Evolutionary conservation across 2,888 invertebrate genomes (phyloP), one percentile per base, ranked within the genome.

Genomic region (Calephelis perditalis): DNA sequence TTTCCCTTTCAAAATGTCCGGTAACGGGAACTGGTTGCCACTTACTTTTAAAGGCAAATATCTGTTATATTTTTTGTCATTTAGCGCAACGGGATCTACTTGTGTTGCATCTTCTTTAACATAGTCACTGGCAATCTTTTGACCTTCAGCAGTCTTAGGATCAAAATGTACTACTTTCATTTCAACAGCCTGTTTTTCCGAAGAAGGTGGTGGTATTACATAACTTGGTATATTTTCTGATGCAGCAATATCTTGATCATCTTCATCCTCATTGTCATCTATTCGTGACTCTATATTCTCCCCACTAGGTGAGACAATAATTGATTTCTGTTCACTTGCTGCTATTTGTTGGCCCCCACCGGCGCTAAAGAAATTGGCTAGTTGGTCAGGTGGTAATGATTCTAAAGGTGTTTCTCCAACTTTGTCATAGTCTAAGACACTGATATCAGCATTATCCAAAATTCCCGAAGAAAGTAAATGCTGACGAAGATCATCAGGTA

Each of bases 161-260:
- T 96, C 93, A 72, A 95, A 96, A 71, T 94, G 94, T 8, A 96
- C 96, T 57, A 96, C 96, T 90, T 96, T 96, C 92, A 96, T 95
- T 84, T 96, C 95, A 54, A 96, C 94, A 61, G 93, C 92, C 76
- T 94, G 93, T 57, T 82, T 81, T 62, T 76, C 71, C 56, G 77
- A 63, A 3, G 80, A 71, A 10, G 87, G 81, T 55, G 83, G 78
- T 57, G 83, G 78, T 57, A 73, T 71, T n/a, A 82, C 81, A 58
- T 82, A 84, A 57, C 75, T 82, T 7, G 85, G 76, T 6, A 87
- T 71, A 65, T 90, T 86, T 81, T 92, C 92, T 44, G 92, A 92
- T 55, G 91, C 92, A 35, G 92, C 92, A 52, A 92, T 84, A 69
- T 92, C 92, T 73, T 91, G 90, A 68, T 94, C 92, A 64, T 86